A percentile compares a stretch with the other conserved stretches of the same genome.
Conservation (phyloP, 2,113 vertebrate genomes). For the Ahaetulla prasina region DNA sequence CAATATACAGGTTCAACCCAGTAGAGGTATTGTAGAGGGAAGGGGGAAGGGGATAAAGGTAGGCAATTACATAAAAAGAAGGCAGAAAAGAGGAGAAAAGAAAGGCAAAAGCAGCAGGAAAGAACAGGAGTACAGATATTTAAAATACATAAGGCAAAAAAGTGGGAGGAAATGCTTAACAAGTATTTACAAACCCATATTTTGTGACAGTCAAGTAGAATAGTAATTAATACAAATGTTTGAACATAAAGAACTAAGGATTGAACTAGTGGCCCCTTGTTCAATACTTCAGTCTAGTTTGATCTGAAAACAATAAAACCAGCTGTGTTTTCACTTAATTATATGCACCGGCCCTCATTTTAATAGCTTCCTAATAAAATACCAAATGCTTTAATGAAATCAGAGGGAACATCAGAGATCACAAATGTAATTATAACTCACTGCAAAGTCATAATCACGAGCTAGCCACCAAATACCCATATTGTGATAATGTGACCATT, state of each 20-base stretch:
- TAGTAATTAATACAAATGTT: background rate
- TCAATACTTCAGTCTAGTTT: background rate
- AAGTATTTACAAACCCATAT: background rate
- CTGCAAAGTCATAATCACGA: background rate
- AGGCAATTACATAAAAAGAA: background rate
- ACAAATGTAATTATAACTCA: background rate
- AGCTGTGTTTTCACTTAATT: background rate
- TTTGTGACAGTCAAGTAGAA: background rate
- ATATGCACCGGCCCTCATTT: background rate
- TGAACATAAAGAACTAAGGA: background rate
- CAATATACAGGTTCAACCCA: background rate
- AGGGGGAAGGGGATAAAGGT: background rate
- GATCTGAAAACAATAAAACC: background rate
- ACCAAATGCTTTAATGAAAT: background rate
- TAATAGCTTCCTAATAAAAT: background rate
- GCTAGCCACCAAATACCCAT: background rate
- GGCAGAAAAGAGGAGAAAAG: background rate
- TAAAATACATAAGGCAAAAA: background rate
- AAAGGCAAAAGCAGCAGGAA: background rate
- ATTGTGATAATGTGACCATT: background rate
- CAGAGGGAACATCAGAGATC: background rate
- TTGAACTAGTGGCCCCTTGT: background rate
- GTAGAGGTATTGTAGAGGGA: background rate
- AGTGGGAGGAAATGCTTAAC: background rate
- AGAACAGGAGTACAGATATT: background rate